A percentile compares a stretch with the other conserved stretches of the same genome.
Conservation (phyloP, 2,797 vertebrate genomes). For the Bradypodion ventrale region DNA sequence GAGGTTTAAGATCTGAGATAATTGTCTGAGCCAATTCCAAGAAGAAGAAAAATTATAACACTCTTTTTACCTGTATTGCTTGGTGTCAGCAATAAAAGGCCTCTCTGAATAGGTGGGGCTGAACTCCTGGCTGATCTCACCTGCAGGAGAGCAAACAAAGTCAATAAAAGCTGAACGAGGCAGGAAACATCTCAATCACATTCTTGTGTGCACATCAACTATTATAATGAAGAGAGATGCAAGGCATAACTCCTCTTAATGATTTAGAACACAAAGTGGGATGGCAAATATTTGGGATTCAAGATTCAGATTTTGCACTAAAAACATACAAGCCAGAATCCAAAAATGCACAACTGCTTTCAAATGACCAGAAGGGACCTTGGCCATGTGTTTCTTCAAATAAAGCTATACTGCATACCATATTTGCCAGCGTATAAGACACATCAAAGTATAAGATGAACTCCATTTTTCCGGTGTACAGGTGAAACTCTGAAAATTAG, state of each 20-base stretch:
- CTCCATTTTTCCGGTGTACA: too few species aligned
- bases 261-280: not conserved
- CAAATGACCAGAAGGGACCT: not conserved
- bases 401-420: too few species aligned
- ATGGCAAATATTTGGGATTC: not conserved
- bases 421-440: too few species aligned
- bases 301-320: not conserved
- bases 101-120: conserved; percentile 81
- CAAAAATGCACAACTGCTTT: not conserved
- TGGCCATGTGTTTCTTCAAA: not conserved
- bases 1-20: too few species aligned
- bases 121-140: conserved; percentile 83
- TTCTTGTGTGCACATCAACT: not conserved
- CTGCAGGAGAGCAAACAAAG: conserved; percentile 60
- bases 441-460: too few species aligned
- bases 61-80: conserved; percentile 78
- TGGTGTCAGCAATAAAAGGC: conserved; percentile 78
- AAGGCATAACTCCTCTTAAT: not conserved
- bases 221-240: not conserved
- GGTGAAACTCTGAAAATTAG: too few species aligned
- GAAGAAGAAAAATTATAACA: too few species aligned
- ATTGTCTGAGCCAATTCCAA: not conserved
- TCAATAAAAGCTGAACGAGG: not conserved
- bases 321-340: not conserved
- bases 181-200: not conserved